phyloP scores from a whole-genome alignment of 2,888 invertebrate species.

The Scaptomyza reducta region DNA sequence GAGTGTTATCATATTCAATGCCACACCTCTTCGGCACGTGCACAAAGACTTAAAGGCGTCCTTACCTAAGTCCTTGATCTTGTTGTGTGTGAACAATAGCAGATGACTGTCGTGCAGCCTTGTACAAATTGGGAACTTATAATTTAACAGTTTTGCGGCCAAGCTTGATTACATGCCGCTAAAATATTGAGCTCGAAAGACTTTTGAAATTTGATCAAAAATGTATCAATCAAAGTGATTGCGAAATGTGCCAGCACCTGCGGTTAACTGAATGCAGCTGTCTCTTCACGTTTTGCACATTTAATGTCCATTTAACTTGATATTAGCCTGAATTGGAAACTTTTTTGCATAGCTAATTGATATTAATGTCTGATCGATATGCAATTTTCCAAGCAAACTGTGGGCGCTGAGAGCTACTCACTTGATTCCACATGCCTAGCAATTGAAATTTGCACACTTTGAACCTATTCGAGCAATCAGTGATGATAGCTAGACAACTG shows the following conservation, averaged over 20 bases:
- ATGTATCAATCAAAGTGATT: constrained; percentile 16
- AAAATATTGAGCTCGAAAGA: constrained; percentile 30
- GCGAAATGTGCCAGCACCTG: constrained; percentile 17
- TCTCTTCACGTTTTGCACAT: constrained; percentile 33
- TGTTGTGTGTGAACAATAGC: constrained; percentile 40
- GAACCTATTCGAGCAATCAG: constrained; percentile 23
- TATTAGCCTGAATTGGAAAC: constrained; percentile 9
- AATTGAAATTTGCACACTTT: constrained; percentile 30
- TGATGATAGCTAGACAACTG: constrained; percentile 14
- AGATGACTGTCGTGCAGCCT: constrained; percentile 31
- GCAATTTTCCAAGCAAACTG: constrained; percentile 21
- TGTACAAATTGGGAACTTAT: constrained; percentile 16
- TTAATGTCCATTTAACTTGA: constrained; percentile 16
- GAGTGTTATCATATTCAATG: constrained; percentile 21
- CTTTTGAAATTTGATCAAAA: constrained; percentile 22
- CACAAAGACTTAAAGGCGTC: constrained; percentile 1
- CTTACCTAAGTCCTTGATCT: constrained; percentile 16
- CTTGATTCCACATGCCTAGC: constrained; percentile 3
- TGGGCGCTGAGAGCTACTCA: constrained; percentile 37
- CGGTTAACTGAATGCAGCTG: constrained; percentile 29
- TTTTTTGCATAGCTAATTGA: constrained; percentile 13
- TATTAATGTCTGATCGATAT: constrained; percentile 44
- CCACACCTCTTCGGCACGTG: not conserved
- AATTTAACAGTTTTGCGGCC: constrained; percentile 15
- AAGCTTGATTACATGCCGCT: constrained; percentile 22